Percentiles rank a stretch among this genome's conserved stretches.
phyloP scores from a whole-genome alignment of 2,797 vertebrate genomes.

The Psittacula echo region DNA sequence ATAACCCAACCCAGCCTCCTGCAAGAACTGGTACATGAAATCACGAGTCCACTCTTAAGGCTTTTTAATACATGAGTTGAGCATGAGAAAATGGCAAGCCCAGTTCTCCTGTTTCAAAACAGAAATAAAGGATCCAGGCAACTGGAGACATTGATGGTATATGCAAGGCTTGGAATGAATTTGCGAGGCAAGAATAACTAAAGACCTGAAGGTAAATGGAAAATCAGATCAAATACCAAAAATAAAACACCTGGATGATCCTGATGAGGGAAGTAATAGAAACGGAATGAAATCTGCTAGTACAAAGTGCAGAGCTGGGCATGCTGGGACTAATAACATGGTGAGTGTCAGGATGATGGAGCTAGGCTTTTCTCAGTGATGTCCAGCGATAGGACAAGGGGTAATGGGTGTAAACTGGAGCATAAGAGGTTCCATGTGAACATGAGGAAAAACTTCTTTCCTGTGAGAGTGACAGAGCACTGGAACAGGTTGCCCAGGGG shows the following conservation, averaged over 20 bases:
- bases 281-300: conserved; percentile 26
- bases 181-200: conserved; percentile 51
- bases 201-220: conserved; percentile 62
- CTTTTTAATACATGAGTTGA: not conserved
- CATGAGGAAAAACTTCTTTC: too few relatives aligned
- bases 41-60: not conserved
- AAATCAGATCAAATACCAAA: conserved; percentile 52
- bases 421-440: too few relatives aligned
- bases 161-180: conserved; percentile 41
- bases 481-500: too few relatives aligned
- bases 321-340: not conserved
- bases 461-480: too few relatives aligned
- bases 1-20: conserved; percentile 36
- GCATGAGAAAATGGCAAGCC: conserved; percentile 13
- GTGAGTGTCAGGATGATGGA: not conserved
- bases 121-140: conserved; percentile 20
- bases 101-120: not conserved
- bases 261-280: conserved; percentile 7
- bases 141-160: not conserved
- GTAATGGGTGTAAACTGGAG: too few relatives aligned
- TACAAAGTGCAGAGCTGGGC: conserved; percentile 39
- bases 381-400: too few relatives aligned
- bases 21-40: conserved; percentile 13
- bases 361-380: too few relatives aligned
- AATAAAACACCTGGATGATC: conserved; percentile 51